Conservation (phyloP, 2,113 vertebrate species). For the Cisticola juncidis region DNA sequence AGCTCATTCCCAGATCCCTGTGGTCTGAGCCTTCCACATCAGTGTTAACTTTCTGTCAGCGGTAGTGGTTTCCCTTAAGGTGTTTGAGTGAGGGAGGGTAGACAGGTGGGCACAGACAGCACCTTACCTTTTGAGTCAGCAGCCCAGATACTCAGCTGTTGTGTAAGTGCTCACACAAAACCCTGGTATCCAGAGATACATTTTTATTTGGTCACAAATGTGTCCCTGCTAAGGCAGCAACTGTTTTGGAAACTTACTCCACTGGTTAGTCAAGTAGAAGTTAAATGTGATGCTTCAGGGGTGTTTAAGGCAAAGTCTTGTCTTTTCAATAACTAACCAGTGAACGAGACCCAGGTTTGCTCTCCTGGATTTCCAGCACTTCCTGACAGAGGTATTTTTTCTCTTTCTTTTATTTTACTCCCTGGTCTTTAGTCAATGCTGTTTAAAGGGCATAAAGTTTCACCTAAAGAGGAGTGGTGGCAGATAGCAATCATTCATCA, state of each 20-base stretch:
- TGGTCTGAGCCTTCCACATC: neutral
- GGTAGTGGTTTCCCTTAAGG: neutral
- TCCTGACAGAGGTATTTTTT: neutral
- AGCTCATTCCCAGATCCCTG: neutral
- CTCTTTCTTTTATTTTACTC: neutral
- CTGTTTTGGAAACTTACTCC: neutral
- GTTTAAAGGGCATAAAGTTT: neutral
- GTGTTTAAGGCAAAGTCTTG: neutral
- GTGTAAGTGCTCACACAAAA: neutral
- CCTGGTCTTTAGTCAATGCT: neutral
- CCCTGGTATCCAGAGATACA: neutral
- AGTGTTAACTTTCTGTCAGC: fast-evolving
- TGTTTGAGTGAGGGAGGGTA: neutral
- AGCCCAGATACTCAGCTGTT: neutral
- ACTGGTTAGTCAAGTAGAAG: neutral
- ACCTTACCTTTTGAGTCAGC: neutral
- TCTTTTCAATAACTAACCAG: neutral
- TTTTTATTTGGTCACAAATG: neutral
- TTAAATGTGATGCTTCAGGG: neutral
- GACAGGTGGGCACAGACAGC: neutral
- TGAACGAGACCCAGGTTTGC: neutral
- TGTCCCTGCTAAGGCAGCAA: neutral
- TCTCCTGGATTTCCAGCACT: neutral
- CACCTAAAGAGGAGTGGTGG: neutral
- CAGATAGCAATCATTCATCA: neutral